These are phyloP conservation scores for Drosophila subquinaria DNA, from an alignment of 2,888 invertebrate species.

Conservation along the genomic window DNA sequence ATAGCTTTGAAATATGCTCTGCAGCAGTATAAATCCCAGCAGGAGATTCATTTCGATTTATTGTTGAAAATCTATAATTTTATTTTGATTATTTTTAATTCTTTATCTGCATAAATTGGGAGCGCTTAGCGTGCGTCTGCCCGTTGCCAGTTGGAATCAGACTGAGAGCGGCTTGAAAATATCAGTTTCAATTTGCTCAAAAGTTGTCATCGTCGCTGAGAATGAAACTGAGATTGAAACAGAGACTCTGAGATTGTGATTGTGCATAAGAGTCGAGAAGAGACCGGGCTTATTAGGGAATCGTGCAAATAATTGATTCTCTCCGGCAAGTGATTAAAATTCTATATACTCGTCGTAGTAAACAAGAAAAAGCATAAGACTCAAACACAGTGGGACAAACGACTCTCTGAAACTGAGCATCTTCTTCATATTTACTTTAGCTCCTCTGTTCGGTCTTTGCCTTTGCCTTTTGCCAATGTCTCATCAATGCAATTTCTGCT, in stretches of 20 bases:
- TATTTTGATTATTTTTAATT: neutral
- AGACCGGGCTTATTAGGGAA: slow-evolving; percentile 57
- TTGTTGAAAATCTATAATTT: neutral
- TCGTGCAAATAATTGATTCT: slow-evolving; percentile 27
- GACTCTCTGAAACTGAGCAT: slow-evolving; percentile 4
- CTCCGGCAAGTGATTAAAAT: slow-evolving; percentile 32
- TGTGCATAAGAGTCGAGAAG: neutral
- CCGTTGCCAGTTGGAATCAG: slow-evolving; percentile 37
- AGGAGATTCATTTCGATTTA: slow-evolving; percentile 38
- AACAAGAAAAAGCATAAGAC: slow-evolving; percentile 26
- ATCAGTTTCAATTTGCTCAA: slow-evolving; percentile 20
- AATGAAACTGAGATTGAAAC: slow-evolving; percentile 5
- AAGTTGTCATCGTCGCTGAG: slow-evolving; percentile 4
- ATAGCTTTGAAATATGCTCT: slow-evolving; percentile 16
- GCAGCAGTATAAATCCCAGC: slow-evolving; percentile 35
- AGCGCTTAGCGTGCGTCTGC: slow-evolving; percentile 23
- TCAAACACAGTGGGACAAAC: neutral
- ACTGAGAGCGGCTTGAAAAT: slow-evolving; percentile 57
- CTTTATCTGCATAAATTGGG: neutral
- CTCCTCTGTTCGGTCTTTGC: slow-evolving; percentile 8
- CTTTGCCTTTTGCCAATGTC: slow-evolving; percentile 10
- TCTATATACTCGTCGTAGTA: slow-evolving; percentile 1
- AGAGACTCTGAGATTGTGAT: slow-evolving; percentile 1
- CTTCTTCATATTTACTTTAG: slow-evolving; percentile 24
- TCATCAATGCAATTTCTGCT: slow-evolving; percentile 62